These are phyloP conservation scores for Cydia amplana DNA, from an alignment of 1,140 invertebrate species.

Conservation along the genomic window DNA sequence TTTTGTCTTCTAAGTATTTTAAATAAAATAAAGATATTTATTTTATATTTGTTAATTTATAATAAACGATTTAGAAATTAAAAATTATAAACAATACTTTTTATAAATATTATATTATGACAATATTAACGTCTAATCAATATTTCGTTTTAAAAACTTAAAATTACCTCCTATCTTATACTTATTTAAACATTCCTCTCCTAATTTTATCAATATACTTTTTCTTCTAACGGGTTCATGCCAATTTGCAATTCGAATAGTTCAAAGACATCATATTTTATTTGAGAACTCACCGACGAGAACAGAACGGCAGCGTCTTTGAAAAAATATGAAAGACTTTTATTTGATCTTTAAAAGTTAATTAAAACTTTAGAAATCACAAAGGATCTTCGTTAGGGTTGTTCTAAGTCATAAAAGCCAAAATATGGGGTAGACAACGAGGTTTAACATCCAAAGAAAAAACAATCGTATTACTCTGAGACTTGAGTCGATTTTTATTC, in stretches of 20 bases:
- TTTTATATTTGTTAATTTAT: too few relatives aligned
- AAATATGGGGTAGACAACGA: slow-evolving; percentile 15
- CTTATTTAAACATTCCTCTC: too few relatives aligned
- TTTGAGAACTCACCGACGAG: background rate
- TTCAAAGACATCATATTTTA: slow-evolving; percentile 17
- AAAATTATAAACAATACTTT: too few relatives aligned
- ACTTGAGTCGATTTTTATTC: background rate
- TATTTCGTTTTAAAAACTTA: too few relatives aligned
- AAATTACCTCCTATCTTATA: too few relatives aligned
- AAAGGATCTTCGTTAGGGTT: slow-evolving; percentile 31
- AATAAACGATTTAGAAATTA: too few relatives aligned
- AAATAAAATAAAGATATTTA: too few relatives aligned
- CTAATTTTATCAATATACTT: too few relatives aligned
- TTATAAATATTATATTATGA: too few relatives aligned
- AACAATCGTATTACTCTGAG: background rate
- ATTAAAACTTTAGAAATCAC: slow-evolving; percentile 22
- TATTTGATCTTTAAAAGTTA: slow-evolving; percentile 33
- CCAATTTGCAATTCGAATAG: background rate
- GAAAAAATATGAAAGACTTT: slow-evolving; percentile 27
- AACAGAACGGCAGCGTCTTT: slow-evolving; percentile 9
- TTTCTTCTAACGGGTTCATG: background rate
- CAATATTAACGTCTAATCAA: too few relatives aligned
- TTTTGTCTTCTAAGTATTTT: too few relatives aligned
- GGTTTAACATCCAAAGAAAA: background rate
- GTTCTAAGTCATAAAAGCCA: slow-evolving; percentile 29